Evolutionary conservation across 2,888 invertebrate genomes (phyloP).

Genomic region (Coecobrya sp.): DNA sequence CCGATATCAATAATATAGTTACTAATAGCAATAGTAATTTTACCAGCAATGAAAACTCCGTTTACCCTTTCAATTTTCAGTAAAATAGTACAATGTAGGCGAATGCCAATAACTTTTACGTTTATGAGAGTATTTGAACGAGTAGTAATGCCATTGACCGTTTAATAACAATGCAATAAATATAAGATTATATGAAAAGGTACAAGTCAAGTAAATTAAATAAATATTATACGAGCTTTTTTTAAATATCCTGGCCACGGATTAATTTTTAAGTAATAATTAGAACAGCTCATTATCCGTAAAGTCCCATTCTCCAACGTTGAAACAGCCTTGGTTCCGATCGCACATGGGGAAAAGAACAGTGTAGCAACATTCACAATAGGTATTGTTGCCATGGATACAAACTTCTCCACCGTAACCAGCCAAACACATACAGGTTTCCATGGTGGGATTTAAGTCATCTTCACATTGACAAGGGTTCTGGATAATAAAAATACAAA

Average conservation of each 20-base stretch:
- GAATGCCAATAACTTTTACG: too few relatives aligned
- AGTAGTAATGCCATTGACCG: too few relatives aligned
- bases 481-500: too few relatives aligned
- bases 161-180: too few relatives aligned
- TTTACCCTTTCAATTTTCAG: not conserved
- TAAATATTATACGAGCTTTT: too few relatives aligned
- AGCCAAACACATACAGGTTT: not conserved
- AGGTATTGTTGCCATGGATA: not conserved
- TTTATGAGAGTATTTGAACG: too few relatives aligned
- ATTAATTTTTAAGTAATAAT: not conserved
- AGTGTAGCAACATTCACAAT: not conserved
- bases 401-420: not conserved
- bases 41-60: not conserved
- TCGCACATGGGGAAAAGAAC: slow-evolving; percentile 9
- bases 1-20: not conserved
- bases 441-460: not conserved
- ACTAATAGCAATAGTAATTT: not conserved
- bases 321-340: not conserved
- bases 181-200: too few relatives aligned
- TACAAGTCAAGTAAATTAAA: too few relatives aligned
- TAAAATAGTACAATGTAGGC: too few relatives aligned
- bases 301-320: slow-evolving; percentile 12
- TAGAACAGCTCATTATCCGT: not conserved
- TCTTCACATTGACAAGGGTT: slow-evolving; percentile 33
- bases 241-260: too few relatives aligned